Conservation (phyloP, 1,140 invertebrate species). For the Drosophila mojavensis region DNA sequence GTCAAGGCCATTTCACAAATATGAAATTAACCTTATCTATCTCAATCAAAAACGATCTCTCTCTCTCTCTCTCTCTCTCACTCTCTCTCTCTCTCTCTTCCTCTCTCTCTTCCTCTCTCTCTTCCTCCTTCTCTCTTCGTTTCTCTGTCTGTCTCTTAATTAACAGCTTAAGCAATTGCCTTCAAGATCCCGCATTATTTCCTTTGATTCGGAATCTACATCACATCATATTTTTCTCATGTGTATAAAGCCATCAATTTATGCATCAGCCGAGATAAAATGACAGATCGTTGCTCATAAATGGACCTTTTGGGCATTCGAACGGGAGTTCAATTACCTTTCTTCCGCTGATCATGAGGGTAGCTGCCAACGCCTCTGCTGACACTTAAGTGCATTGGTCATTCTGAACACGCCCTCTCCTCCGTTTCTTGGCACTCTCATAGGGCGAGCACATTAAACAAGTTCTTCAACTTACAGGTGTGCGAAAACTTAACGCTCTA, state of each 20-base stretch:
- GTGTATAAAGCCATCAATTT: slow-evolving; percentile 44
- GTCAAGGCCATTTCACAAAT: too few species aligned
- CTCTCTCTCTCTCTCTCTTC: neutral
- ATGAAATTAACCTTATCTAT: too few species aligned
- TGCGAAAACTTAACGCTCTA: slow-evolving; percentile 47
- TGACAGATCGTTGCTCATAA: slow-evolving; percentile 48
- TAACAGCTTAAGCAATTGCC: slow-evolving; percentile 5
- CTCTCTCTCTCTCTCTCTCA: neutral
- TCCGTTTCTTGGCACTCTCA: slow-evolving; percentile 11
- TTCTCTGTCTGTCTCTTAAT: neutral
- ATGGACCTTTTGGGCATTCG: neutral
- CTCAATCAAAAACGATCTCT: neutral
- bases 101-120: neutral
- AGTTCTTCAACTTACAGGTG: slow-evolving; percentile 14
- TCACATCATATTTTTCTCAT: slow-evolving; percentile 6
- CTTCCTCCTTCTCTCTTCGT: neutral
- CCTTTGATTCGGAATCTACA: slow-evolving; percentile 6
- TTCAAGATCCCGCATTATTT: slow-evolving; percentile 27
- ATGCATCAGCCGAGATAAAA: slow-evolving; percentile 14
- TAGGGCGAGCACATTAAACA: slow-evolving; percentile 28
- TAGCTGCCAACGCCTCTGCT: slow-evolving; percentile 10
- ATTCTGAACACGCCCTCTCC: slow-evolving; percentile 27
- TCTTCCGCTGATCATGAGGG: slow-evolving; percentile 27
- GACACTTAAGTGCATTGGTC: slow-evolving; percentile 7
- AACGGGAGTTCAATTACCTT: slow-evolving; percentile 35